Conservation (phyloP, 2,113 vertebrate species). For the Bucco capensis region DNA sequence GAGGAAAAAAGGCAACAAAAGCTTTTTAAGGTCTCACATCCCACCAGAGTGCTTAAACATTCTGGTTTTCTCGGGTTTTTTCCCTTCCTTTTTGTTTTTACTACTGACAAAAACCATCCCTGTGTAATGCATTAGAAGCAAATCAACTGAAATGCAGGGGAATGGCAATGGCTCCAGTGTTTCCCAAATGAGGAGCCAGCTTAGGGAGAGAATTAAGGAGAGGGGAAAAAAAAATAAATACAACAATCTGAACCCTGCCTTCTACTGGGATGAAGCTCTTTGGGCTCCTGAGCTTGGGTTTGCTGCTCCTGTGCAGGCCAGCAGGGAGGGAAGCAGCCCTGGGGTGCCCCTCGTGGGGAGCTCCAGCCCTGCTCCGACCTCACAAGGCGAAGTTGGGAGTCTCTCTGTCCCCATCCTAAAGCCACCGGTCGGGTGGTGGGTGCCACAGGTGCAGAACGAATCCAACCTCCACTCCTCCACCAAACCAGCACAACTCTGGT, state of each 20-base stretch:
- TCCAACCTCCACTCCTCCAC: neutral
- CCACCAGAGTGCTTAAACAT: neutral
- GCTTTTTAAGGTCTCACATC: slow-evolving; percentile 20
- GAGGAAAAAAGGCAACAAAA: neutral
- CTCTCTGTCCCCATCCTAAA: neutral
- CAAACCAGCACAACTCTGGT: neutral
- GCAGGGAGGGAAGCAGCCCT: too few species aligned
- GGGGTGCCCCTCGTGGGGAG: neutral
- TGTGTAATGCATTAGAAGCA: slow-evolving; percentile 12
- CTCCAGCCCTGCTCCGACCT: neutral
- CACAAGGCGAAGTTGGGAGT: neutral
- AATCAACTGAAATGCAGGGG: neutral
- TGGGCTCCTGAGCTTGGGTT: neutral
- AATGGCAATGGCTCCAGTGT: neutral
- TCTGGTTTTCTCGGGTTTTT: neutral
- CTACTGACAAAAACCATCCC: slow-evolving; percentile 21
- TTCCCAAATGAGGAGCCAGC: slow-evolving; percentile 4
- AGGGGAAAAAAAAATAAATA: neutral
- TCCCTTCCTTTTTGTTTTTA: neutral
- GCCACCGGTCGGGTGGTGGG: neutral
- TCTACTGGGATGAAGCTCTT: neutral
- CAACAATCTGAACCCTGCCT: neutral
- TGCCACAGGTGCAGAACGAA: neutral
- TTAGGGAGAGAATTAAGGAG: neutral
- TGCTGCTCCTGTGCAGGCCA: neutral